A percentile compares a stretch with the other conserved stretches of the same genome.
These are phyloP conservation scores for Anoplolepis gracilipes DNA, from an alignment of 1,140 invertebrate species.

Conservation along the genomic window DNA sequence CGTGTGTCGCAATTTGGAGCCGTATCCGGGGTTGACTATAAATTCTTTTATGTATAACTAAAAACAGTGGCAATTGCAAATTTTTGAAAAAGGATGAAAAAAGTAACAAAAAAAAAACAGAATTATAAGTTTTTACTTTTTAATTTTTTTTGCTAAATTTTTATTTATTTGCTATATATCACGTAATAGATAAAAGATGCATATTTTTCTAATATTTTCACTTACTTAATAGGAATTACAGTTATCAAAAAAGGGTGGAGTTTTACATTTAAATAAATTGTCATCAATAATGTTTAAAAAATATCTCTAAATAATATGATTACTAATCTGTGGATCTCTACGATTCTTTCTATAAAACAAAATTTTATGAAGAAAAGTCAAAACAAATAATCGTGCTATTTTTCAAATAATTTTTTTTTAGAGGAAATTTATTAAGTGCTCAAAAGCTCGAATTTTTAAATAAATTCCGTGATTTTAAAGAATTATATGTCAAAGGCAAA, in stretches of 20 bases:
- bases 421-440: neutral
- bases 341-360: neutral
- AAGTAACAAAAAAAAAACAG: neutral
- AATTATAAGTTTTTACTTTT: neutral
- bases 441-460: neutral
- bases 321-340: neutral
- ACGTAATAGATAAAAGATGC: neutral
- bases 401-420: neutral
- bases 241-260: neutral
- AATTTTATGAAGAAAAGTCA: neutral
- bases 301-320: neutral
- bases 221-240: neutral
- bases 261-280: neutral
- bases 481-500: too few species aligned
- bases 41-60: neutral
- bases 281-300: neutral
- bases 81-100: neutral
- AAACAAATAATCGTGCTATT: neutral
- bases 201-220: neutral
- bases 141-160: neutral
- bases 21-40: neutral
- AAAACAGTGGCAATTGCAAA: neutral
- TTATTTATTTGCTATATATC: too few species aligned
- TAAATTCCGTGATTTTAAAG: neutral
- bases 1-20: constrained; percentile 29